These are phyloP conservation scores for Druon quercuslanigerum DNA, from an alignment of 1,140 invertebrate genomes.

Conservation along the genomic window DNA sequence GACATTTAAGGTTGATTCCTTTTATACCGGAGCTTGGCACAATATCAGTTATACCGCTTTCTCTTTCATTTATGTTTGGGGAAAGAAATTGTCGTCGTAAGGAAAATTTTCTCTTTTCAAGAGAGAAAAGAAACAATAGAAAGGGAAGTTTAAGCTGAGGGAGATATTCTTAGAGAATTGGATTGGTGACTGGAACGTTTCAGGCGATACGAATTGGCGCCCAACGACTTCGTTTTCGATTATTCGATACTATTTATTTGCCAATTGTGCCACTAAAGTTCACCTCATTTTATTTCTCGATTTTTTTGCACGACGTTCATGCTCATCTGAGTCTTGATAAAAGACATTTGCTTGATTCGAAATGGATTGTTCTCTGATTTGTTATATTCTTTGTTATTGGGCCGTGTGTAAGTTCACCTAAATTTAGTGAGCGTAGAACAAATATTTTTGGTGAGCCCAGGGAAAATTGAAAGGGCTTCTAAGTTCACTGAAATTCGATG, in stretches of 20 bases:
- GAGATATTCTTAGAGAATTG: conserved; percentile 14
- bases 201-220: background rate
- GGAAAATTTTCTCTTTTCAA: background rate
- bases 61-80: background rate
- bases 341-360: too few relatives aligned
- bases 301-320: background rate
- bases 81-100: background rate
- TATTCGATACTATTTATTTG: conserved; percentile 13
- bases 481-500: too few relatives aligned
- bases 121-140: conserved; percentile 5
- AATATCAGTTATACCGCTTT: background rate
- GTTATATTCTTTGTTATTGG: too few relatives aligned
- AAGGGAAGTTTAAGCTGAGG: background rate
- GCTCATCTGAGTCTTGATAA: too few relatives aligned
- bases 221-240: conserved; percentile 22
- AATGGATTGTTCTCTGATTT: too few relatives aligned
- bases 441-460: too few relatives aligned
- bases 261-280: background rate
- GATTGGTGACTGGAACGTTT: background rate
- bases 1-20: too few relatives aligned
- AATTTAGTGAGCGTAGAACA: too few relatives aligned
- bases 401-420: too few relatives aligned
- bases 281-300: background rate
- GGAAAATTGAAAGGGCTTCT: too few relatives aligned
- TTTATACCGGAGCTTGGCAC: background rate